These are phyloP conservation scores for Fistularia tabacaria DNA, from an alignment of 2,797 vertebrate species.

Conservation along the genomic window DNA sequence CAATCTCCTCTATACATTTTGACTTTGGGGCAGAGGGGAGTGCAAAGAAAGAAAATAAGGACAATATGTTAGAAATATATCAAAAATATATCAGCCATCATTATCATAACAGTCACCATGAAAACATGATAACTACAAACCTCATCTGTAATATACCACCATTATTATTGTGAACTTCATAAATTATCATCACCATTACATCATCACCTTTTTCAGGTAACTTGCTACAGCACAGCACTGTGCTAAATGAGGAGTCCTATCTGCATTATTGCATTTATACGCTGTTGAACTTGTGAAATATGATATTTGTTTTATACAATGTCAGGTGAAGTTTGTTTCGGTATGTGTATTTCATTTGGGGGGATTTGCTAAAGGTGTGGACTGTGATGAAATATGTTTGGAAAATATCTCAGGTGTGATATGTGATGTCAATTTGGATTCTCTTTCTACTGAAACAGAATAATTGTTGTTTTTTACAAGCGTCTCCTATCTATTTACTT, in stretches of 20 bases:
- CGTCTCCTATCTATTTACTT: constrained; percentile 17
- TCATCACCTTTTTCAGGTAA: constrained; percentile 57
- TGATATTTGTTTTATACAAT: constrained; percentile 64
- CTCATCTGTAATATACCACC: constrained; percentile 32
- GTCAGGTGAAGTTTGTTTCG: constrained; percentile 56
- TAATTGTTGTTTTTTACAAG: constrained; percentile 2
- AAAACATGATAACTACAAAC: constrained; percentile 29
- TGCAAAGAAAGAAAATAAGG: constrained; percentile 56
- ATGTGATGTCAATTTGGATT: constrained; percentile 15
- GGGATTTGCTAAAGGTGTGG: constrained; percentile 42
- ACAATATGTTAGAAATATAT: constrained; percentile 56
- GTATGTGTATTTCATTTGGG: constrained; percentile 37
- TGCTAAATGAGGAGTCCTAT: constrained; percentile 76
- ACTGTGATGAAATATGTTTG: constrained; percentile 36
- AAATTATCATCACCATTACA: constrained; percentile 41
- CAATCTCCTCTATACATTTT: constrained; percentile 60
- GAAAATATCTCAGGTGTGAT: constrained; percentile 36
- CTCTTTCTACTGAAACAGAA: constrained; percentile 26
- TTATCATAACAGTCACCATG: constrained; percentile 40
- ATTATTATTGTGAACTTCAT: constrained; percentile 41
- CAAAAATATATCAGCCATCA: constrained; percentile 62
- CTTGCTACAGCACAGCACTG: constrained; percentile 71
- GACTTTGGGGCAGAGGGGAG: constrained; percentile 46
- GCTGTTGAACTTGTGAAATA: constrained; percentile 79
- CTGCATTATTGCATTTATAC: constrained; percentile 87